Evolutionary conservation across 2,888 invertebrate species (phyloP).

Genomic region (Emmelina monodactyla): DNA sequence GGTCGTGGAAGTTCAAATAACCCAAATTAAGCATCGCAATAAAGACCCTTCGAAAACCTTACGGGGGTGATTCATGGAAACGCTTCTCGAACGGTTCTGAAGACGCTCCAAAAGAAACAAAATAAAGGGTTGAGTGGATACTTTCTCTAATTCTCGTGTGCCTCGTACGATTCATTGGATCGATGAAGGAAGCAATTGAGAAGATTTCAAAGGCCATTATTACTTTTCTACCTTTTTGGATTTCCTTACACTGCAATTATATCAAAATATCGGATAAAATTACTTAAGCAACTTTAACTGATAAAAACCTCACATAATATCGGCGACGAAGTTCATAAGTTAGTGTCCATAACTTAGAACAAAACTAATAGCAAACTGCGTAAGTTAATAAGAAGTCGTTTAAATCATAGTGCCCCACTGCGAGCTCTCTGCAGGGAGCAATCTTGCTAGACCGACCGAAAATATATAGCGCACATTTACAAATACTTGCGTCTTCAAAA

Average conservation of each 20-base stretch:
- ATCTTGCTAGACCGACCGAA: slow-evolving; percentile 31
- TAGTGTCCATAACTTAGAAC: too few relatives aligned
- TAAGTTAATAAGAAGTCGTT: slow-evolving; percentile 28
- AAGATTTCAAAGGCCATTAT: too few relatives aligned
- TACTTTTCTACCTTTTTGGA: not conserved
- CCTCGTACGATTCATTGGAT: not conserved
- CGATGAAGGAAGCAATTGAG: too few relatives aligned
- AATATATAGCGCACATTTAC: slow-evolving; percentile 44
- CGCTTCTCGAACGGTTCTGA: slow-evolving; percentile 36
- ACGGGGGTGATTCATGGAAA: slow-evolving; percentile 49
- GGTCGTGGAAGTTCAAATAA: slow-evolving; percentile 48
- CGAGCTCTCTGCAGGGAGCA: slow-evolving; percentile 32
- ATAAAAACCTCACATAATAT: too few relatives aligned
- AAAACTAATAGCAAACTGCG: too few relatives aligned
- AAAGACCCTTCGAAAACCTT: slow-evolving; percentile 48
- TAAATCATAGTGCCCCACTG: slow-evolving; percentile 31
- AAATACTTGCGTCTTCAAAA: slow-evolving; percentile 53
- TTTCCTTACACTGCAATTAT: not conserved
- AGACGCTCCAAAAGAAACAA: slow-evolving; percentile 32
- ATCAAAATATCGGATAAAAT: not conserved
- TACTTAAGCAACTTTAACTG: not conserved
- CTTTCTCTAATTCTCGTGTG: not conserved
- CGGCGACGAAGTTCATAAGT: too few relatives aligned
- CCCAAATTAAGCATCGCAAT: slow-evolving; percentile 49
- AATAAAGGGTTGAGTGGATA: slow-evolving; percentile 29